Base-by-base conservation (phyloP, 2,888 invertebrate species). In the Hirtodrosophila trivittata region DNA sequence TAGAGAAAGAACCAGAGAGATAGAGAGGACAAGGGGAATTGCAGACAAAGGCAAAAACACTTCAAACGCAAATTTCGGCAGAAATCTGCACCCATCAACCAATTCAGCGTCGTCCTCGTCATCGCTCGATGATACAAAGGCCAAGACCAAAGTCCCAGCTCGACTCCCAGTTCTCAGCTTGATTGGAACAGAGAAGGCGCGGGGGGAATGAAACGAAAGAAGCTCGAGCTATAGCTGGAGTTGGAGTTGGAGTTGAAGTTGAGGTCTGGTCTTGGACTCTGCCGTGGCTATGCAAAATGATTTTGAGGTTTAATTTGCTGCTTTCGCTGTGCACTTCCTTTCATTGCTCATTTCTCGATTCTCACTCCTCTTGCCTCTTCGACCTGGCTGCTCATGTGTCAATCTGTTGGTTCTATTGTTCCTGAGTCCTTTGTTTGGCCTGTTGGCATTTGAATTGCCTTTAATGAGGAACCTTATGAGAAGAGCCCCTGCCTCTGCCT, bases 1-100 rank as follows among this genome's bases (percentile, higher is more conserved):
- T 9, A 10, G 7, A 0, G n/a, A 6, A 7, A n/a, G 18, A 9
- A 9, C 1, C 28, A 6, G 16, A 18, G 7, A 6, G 16, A 21
- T 21, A 21, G 1, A 0, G 42, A 18, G 43, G 59, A 59, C 59
- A 68, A 66, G 37, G 43, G 43, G 58, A 51, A 75, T n/a, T n/a
- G n/a, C n/a, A 51, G 62, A 57, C 59, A 70, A 73, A 78, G 54
- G 74, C 67, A 52, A 70, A 71, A 78, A 60, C 82, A 82, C 82
- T 82, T 84, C 76, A 83, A 87, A 83, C 77, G 72, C 81, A 83
- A 87, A 87, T 88, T 88, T 88, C 88, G 86, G 80, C 86, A 81
- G 87, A 87, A 88, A 87, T 83, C 77, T 86, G 78, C 81, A 82
- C 76, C 82, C 81, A 82, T 82, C 81, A 85, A 76, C 63, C 58